These are phyloP conservation scores for Lathamus discolor DNA, from an alignment of 2,113 vertebrate species.

Conservation along the genomic window DNA sequence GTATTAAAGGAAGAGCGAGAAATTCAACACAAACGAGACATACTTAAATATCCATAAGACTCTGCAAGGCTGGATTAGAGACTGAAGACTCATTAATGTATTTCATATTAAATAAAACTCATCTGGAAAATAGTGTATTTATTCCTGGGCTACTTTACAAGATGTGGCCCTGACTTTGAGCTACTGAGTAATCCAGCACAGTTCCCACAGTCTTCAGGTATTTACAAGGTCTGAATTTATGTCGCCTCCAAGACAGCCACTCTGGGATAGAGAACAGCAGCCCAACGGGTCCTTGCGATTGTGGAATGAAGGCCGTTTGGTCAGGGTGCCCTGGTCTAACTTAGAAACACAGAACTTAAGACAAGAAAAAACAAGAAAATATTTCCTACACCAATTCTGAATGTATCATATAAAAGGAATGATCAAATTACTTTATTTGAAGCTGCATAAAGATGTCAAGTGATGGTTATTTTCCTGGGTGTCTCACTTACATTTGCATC, in stretches of 20 bases:
- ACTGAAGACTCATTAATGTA: not conserved
- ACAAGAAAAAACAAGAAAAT: not conserved
- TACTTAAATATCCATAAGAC: not conserved
- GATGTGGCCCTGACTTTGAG: accelerated
- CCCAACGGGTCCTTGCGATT: accelerated
- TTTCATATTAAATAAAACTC: not conserved
- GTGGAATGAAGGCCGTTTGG: accelerated
- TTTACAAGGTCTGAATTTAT: not conserved
- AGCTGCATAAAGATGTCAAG: not conserved
- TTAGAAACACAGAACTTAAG: not conserved
- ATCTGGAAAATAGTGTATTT: accelerated
- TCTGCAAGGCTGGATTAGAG: not conserved
- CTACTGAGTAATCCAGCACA: not conserved
- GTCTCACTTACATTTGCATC: not conserved
- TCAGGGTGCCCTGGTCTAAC: not conserved
- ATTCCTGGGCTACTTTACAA: not conserved
- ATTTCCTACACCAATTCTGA: not conserved
- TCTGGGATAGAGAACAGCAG: accelerated
- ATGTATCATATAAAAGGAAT: not conserved
- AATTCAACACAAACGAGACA: not conserved
- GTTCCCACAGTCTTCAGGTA: not conserved
- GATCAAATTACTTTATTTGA: not conserved
- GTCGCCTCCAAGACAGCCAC: not conserved
- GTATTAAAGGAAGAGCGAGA: not conserved
- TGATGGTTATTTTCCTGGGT: not conserved